Percentiles rank a stretch among this genome's conserved stretches.
phyloP scores from a whole-genome alignment of 2,888 invertebrate genomes.

The Chymomyza caudatula region DNA sequence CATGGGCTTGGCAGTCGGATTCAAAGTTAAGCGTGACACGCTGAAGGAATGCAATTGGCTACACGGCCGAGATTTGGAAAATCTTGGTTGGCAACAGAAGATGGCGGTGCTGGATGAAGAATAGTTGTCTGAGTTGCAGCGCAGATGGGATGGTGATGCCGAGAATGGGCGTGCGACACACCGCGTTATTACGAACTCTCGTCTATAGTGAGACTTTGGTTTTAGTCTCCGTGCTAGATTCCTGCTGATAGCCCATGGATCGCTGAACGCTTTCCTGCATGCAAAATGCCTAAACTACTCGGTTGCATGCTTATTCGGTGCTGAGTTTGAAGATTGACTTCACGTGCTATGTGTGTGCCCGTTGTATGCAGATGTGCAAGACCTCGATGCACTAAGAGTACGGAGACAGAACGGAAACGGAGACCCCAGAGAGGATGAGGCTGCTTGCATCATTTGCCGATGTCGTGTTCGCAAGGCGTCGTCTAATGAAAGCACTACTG shows the following conservation, averaged over 20 bases:
- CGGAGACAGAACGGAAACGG: too few species aligned
- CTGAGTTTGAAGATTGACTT: neutral
- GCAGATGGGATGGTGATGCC: too few species aligned
- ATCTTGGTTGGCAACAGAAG: constrained; percentile 3
- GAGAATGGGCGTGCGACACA: constrained; percentile 4
- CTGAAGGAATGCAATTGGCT: neutral
- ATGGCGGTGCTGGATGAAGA: constrained; percentile 1
- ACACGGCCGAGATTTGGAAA: neutral
- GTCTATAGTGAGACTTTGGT: neutral
- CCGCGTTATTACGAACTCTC: neutral
- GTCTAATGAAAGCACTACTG: too few species aligned
- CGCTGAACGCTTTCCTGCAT: too few species aligned
- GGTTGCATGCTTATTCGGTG: too few species aligned
- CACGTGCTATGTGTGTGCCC: constrained; percentile 1
- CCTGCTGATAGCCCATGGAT: too few species aligned
- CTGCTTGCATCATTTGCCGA: too few species aligned
- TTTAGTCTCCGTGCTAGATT: too few species aligned
- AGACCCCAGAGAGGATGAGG: too few species aligned
- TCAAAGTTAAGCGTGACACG: neutral
- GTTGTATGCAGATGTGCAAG: constrained; percentile 4
- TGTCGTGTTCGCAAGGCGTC: too few species aligned
- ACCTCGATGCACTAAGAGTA: neutral
- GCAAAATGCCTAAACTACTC: neutral
- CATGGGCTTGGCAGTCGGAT: too few species aligned
- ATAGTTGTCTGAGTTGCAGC: too few species aligned